These are phyloP conservation scores for Anthonomus grandis DNA, from an alignment of 1,140 invertebrate genomes.

Conservation along the genomic window DNA sequence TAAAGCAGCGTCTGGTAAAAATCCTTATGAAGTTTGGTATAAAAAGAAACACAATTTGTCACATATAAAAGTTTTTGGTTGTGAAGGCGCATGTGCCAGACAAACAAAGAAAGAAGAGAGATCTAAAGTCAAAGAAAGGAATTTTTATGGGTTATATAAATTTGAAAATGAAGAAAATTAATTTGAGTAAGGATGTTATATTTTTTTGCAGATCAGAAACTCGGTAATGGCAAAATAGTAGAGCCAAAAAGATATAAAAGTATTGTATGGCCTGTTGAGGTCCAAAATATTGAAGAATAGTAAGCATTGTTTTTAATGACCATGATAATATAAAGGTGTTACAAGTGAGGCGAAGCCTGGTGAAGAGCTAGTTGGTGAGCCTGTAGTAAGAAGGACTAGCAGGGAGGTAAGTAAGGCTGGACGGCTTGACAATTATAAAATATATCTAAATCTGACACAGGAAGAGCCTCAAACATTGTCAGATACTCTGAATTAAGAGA, in stretches of 20 bases:
- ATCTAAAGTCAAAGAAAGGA: constrained; percentile 30
- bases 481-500: constrained; percentile 20
- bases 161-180: constrained; percentile 4
- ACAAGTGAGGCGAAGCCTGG: too few relatives aligned
- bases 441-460: constrained; percentile 15
- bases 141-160: constrained; percentile 33
- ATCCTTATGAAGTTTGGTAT: constrained; percentile 24
- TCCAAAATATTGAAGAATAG: too few relatives aligned
- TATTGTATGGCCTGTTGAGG: too few relatives aligned
- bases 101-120: constrained; percentile 32
- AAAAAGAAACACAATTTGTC: constrained; percentile 33
- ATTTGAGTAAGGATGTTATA: constrained; percentile 15
- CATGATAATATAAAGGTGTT: too few relatives aligned
- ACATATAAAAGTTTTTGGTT: constrained; percentile 40
- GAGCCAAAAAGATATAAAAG: too few relatives aligned
- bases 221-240: too few relatives aligned
- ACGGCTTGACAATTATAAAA: too few relatives aligned
- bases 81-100: constrained; percentile 35
- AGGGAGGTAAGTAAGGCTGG: too few relatives aligned
- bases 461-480: neutral
- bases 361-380: too few relatives aligned
- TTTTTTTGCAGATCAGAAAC: constrained; percentile 12
- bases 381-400: too few relatives aligned
- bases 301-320: too few relatives aligned
- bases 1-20: too few relatives aligned